A percentile compares a stretch with the other conserved stretches of the same genome.
These are phyloP conservation scores for Nyctalus aviator DNA, from an alignment of 2,797 vertebrate genomes.

Conservation along the genomic window DNA sequence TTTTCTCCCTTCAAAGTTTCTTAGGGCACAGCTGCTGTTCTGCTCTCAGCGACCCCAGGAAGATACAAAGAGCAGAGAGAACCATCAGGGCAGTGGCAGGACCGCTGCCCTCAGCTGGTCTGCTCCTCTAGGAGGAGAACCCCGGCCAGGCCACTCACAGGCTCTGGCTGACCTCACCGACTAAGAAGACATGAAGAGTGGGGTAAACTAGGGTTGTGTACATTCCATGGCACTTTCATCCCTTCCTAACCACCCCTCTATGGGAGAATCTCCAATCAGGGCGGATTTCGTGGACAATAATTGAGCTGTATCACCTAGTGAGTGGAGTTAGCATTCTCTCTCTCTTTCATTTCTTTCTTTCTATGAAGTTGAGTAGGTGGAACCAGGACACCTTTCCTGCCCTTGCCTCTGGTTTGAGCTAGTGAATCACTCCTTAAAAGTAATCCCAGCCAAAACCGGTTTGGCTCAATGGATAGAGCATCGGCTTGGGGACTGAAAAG, in stretches of 20 bases:
- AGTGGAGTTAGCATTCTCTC: not conserved
- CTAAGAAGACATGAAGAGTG: not conserved
- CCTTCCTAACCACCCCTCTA: not conserved
- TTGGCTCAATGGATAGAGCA: no score
- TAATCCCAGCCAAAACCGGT: no score
- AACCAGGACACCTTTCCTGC: not conserved
- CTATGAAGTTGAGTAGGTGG: not conserved
- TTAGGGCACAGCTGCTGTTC: not conserved
- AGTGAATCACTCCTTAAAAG: not conserved
- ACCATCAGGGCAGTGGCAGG: not conserved
- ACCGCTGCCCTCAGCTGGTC: not conserved
- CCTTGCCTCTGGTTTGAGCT: not conserved
- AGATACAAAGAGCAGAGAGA: not conserved
- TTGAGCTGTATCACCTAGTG: not conserved
- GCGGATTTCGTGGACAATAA: not conserved
- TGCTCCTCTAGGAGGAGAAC: not conserved
- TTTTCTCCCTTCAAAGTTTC: not conserved
- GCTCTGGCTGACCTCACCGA: not conserved
- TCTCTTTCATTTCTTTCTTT: not conserved
- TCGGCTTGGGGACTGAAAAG: no score
- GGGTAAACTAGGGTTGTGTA: not conserved
- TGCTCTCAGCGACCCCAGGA: not conserved
- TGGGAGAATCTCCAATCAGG: not conserved
- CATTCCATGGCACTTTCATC: not conserved
- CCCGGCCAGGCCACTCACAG: not conserved